These are phyloP conservation scores for Cheilosia variabilis DNA, from an alignment of 2,888 invertebrate species.

Conservation along the genomic window DNA sequence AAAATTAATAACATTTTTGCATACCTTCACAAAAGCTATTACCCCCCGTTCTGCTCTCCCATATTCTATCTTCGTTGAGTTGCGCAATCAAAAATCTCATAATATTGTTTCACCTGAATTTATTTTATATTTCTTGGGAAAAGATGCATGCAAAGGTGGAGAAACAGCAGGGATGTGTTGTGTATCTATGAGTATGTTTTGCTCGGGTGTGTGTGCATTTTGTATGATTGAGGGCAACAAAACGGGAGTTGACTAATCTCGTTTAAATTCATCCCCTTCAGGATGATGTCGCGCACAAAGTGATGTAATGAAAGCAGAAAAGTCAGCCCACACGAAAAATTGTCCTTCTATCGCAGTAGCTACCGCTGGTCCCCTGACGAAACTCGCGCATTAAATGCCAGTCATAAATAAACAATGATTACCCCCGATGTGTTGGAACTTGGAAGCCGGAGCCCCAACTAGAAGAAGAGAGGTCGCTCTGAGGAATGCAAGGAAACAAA, in stretches of 20 bases:
- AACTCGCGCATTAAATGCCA: slow-evolving; percentile 50
- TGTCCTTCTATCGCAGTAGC: slow-evolving; percentile 24
- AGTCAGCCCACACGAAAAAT: slow-evolving; percentile 27
- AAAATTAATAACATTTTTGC: slow-evolving; percentile 75
- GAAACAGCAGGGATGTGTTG: background rate
- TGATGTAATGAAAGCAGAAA: slow-evolving; percentile 32
- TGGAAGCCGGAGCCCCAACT: background rate
- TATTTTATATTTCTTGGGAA: slow-evolving; percentile 52
- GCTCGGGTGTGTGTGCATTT: background rate
- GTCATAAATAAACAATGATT: slow-evolving; percentile 63
- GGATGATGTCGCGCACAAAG: slow-evolving; percentile 4
- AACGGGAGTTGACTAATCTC: slow-evolving; percentile 53
- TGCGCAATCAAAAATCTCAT: slow-evolving; percentile 59
- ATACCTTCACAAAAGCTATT: slow-evolving; percentile 68
- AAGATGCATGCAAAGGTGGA: slow-evolving; percentile 32
- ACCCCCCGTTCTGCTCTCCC: slow-evolving; percentile 45
- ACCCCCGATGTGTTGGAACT: slow-evolving; percentile 1
- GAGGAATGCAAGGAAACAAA: slow-evolving; percentile 24
- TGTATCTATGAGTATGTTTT: background rate
- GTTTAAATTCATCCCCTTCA: slow-evolving; percentile 33
- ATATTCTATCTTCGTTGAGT: slow-evolving; percentile 35
- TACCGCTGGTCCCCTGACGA: background rate
- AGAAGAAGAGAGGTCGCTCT: background rate
- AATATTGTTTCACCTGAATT: slow-evolving; percentile 66
- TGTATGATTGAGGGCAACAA: slow-evolving; percentile 40